Percentiles rank a stretch among this genome's conserved stretches.
phyloP scores from a whole-genome alignment of 2,797 vertebrate genomes.

The Parauchenoglanis ngamensis region DNA sequence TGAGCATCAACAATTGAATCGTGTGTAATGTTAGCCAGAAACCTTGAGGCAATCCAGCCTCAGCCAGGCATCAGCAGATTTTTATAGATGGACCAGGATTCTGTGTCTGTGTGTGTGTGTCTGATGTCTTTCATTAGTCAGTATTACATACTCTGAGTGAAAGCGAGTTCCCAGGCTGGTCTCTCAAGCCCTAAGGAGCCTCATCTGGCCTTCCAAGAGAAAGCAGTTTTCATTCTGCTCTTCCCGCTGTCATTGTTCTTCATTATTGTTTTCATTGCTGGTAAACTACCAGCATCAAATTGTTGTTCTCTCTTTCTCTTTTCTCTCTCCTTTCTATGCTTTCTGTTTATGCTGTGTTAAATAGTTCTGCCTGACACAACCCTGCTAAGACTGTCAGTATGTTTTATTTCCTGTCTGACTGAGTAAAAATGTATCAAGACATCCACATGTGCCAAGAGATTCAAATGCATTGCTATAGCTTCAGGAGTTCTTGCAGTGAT shows the following conservation, averaged over 20 bases:
- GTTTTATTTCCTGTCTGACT: not conserved
- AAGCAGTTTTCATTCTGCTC: slow-evolving; percentile 43
- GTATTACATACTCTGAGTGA: slow-evolving; percentile 29
- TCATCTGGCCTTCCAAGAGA: slow-evolving; percentile 51
- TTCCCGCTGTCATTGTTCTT: slow-evolving; percentile 35
- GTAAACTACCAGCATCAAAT: not conserved
- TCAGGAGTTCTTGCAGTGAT: not conserved
- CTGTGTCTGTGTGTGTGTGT: slow-evolving; percentile 20
- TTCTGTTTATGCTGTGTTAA: slow-evolving; percentile 1
- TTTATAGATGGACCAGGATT: slow-evolving; percentile 47
- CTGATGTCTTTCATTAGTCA: slow-evolving; percentile 54
- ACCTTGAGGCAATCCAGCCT: slow-evolving; percentile 52
- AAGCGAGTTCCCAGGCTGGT: slow-evolving; percentile 41
- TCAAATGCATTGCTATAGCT: not conserved
- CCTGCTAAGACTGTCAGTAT: not conserved
- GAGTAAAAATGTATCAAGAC: not conserved
- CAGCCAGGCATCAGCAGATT: slow-evolving; percentile 46
- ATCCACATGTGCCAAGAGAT: not conserved
- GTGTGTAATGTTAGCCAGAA: slow-evolving; percentile 49
- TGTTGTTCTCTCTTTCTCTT: not conserved
- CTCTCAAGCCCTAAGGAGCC: slow-evolving; percentile 46
- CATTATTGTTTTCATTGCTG: slow-evolving; percentile 42
- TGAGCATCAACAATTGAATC: slow-evolving; percentile 50
- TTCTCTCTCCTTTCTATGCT: not conserved
- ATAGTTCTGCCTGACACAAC: not conserved